These are phyloP conservation scores for Bibio marci DNA, from an alignment of 2,888 invertebrate species.

Conservation along the genomic window DNA sequence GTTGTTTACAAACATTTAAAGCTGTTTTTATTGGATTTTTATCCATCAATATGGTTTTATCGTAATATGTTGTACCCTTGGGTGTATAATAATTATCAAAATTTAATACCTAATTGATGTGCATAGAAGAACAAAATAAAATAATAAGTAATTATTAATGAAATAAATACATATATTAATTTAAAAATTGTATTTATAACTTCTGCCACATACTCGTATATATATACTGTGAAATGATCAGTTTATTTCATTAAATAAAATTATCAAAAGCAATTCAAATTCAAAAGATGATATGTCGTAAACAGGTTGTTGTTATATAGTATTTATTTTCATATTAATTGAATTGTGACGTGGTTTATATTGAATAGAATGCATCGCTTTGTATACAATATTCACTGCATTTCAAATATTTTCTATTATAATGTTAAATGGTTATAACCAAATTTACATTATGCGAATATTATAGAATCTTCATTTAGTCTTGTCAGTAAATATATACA, in stretches of 20 bases:
- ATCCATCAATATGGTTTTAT: constrained; percentile 82
- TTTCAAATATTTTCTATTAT: background rate
- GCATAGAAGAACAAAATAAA: constrained; percentile 14
- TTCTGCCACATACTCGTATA: background rate
- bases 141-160: background rate
- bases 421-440: background rate
- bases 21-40: constrained; percentile 91
- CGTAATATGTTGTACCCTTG: constrained; percentile 70
- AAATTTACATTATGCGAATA: background rate
- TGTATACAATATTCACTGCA: background rate
- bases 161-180: background rate
- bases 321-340: too few relatives aligned
- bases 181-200: background rate
- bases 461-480: background rate
- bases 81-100: constrained; percentile 70
- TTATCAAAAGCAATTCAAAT: too few relatives aligned
- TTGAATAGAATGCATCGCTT: too few relatives aligned
- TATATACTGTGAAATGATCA: too few relatives aligned
- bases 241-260: too few relatives aligned
- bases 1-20: constrained; percentile 77
- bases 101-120: constrained; percentile 55
- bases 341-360: too few relatives aligned
- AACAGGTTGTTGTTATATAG: too few relatives aligned
- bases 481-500: background rate
- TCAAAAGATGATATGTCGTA: too few relatives aligned